These are phyloP conservation scores for Vireo griseus DNA, from an alignment of 2,797 vertebrate genomes.

Conservation along the genomic window DNA sequence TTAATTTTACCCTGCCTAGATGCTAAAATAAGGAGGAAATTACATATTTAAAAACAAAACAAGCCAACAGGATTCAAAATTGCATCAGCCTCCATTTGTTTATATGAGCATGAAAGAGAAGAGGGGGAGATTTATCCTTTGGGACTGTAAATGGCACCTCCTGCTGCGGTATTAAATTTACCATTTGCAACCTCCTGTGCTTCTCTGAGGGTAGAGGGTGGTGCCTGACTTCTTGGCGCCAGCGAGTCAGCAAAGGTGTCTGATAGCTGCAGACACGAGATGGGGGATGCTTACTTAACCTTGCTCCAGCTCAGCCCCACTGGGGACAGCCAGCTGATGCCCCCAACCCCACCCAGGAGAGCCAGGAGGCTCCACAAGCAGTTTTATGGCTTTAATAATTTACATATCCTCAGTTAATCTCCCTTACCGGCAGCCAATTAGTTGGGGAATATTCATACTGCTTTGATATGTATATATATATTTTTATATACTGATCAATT, in stretches of 20 bases:
- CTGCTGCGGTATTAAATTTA: slow-evolving; percentile 71
- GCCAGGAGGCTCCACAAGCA: slow-evolving; percentile 57
- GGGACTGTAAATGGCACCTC: slow-evolving; percentile 68
- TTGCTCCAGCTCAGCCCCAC: slow-evolving; percentile 10
- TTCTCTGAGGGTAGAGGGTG: slow-evolving; percentile 34
- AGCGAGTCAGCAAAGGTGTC: slow-evolving; percentile 53
- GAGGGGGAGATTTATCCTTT: slow-evolving; percentile 55
- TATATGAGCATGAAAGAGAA: slow-evolving; percentile 64
- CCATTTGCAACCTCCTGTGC: slow-evolving; percentile 63
- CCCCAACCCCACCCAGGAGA: slow-evolving; percentile 37
- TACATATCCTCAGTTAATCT: slow-evolving; percentile 75
- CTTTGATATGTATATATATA: slow-evolving; percentile 5
- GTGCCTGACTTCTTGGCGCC: slow-evolving; percentile 62
- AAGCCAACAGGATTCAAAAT: slow-evolving; percentile 52
- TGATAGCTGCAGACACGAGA: slow-evolving; percentile 17
- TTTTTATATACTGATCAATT: slow-evolving; percentile 69
- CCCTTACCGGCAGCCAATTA: slow-evolving; percentile 72
- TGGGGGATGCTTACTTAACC: slow-evolving; percentile 44
- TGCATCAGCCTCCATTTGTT: slow-evolving; percentile 70
- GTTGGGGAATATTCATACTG: slow-evolving; percentile 45
- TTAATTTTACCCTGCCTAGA: slow-evolving; percentile 32
- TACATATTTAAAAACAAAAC: slow-evolving; percentile 36
- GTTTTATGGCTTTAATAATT: slow-evolving; percentile 79
- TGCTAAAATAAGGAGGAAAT: slow-evolving; percentile 36
- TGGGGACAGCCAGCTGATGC: background rate